A percentile compares a stretch with the other conserved stretches of the same genome.
phyloP scores from a whole-genome alignment of 1,140 invertebrate genomes.

The Chelonus insularis region DNA sequence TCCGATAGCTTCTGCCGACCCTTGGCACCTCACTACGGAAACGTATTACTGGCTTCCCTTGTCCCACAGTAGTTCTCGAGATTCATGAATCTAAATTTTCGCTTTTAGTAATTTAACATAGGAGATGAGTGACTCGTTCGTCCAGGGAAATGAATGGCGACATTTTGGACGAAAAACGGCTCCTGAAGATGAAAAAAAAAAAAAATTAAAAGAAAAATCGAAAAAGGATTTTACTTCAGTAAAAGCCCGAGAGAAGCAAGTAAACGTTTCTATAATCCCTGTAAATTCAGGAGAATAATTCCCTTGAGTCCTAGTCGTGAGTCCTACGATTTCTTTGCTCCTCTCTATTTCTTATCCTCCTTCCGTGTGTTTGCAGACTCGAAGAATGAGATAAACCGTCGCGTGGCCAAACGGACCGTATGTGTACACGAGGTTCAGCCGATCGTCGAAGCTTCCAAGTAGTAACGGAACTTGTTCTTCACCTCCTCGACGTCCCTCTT shows the following conservation, averaged over 20 bases:
- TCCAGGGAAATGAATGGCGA: slow-evolving; percentile 1
- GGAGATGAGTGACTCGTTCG: slow-evolving; percentile 24
- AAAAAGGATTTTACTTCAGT: slow-evolving; percentile 5
- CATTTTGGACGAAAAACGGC: not conserved
- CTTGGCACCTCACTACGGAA: not conserved
- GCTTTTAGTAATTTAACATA: slow-evolving; percentile 28
- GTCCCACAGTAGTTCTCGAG: slow-evolving; percentile 1
- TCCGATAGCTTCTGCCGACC: not conserved
- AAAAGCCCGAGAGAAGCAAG: not conserved
- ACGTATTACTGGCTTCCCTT: not conserved
- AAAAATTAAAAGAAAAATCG: slow-evolving; percentile 3
- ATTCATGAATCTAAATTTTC: slow-evolving; percentile 33
- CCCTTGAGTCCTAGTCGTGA: not conserved
- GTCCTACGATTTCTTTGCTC: not conserved
- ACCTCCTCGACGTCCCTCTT: not conserved
- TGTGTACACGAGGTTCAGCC: too few species aligned
- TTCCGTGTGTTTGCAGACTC: not conserved
- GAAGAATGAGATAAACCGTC: not conserved
- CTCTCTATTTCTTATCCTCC: not conserved
- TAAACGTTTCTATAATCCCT: slow-evolving; percentile 5
- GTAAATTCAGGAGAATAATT: slow-evolving; percentile 7
- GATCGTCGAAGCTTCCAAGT: too few species aligned
- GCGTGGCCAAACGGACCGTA: too few species aligned
- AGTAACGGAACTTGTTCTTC: too few species aligned
- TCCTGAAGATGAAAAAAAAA: not conserved